Conservation (phyloP, 1,140 invertebrate genomes). For the Glossosoma conforme region DNA sequence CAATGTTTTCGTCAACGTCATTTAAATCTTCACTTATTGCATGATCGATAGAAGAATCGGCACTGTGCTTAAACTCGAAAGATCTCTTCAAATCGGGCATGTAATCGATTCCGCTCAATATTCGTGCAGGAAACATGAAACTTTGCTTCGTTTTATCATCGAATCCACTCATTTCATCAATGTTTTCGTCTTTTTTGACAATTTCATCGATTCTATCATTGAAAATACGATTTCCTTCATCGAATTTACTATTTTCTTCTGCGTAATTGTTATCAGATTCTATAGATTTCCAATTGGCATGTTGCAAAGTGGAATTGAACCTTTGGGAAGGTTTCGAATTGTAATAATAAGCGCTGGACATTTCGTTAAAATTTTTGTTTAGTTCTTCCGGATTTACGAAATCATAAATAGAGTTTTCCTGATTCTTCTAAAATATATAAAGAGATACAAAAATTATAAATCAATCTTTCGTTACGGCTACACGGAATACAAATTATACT, state of each 20-base stretch:
- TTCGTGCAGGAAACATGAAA: not conserved
- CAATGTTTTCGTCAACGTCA: conserved; percentile 11
- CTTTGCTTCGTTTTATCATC: not conserved
- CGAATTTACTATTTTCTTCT: too few relatives aligned
- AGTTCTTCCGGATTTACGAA: conserved; percentile 5
- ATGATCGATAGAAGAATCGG: not conserved
- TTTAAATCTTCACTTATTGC: not conserved
- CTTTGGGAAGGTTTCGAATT: too few relatives aligned
- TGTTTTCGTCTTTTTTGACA: not conserved
- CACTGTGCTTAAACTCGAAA: not conserved
- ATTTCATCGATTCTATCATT: too few relatives aligned
- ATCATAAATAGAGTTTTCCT: conserved; percentile 11
- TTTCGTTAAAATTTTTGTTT: too few relatives aligned
- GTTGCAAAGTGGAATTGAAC: too few relatives aligned
- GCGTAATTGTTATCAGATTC: too few relatives aligned
- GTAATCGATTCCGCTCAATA: not conserved
- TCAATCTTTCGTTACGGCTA: too few relatives aligned
- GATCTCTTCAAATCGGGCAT: not conserved
- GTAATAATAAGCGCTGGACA: too few relatives aligned
- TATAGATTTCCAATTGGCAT: too few relatives aligned
- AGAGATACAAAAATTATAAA: too few relatives aligned
- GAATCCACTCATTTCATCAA: not conserved
- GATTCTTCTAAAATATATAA: conserved; percentile 9
- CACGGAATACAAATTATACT: too few relatives aligned
- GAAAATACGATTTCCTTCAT: too few relatives aligned